Percentiles rank a stretch among this genome's conserved stretches.
These are phyloP conservation scores for Timandra comae DNA, from an alignment of 2,888 invertebrate species.

Conservation along the genomic window DNA sequence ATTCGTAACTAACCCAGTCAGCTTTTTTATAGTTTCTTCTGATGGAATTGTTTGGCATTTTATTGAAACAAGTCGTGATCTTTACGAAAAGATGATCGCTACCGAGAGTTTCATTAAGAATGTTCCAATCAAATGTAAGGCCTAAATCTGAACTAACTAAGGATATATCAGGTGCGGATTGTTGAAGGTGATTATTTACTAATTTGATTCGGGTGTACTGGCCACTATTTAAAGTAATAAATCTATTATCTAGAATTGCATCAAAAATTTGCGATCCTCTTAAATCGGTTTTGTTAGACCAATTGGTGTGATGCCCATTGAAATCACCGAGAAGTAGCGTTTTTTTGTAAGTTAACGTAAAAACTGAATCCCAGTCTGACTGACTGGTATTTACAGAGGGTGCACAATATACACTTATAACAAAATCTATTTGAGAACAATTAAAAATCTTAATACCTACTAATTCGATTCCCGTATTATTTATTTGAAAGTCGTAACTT, in stretches of 20 bases:
- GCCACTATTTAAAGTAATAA: slow-evolving; percentile 12
- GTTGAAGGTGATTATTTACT: slow-evolving; percentile 4
- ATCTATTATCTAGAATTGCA: too few species aligned
- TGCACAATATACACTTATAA: slow-evolving; percentile 16
- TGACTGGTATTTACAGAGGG: slow-evolving; percentile 6
- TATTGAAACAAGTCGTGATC: too few species aligned
- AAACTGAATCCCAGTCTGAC: slow-evolving; percentile 20
- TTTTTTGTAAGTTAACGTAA: too few species aligned
- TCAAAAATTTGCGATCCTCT: slow-evolving; percentile 8
- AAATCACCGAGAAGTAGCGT: slow-evolving; percentile 16
- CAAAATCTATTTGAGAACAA: slow-evolving; percentile 3
- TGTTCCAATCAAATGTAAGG: background rate
- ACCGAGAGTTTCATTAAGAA: background rate
- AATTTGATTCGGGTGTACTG: slow-evolving; percentile 12
- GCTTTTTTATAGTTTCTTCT: background rate
- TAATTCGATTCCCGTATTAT: slow-evolving; percentile 14
- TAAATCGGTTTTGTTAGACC: too few species aligned
- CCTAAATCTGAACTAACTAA: background rate
- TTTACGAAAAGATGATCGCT: background rate
- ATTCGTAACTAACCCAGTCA: background rate
- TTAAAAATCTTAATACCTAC: slow-evolving; percentile 6
- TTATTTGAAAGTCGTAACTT: background rate
- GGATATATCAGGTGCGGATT: background rate
- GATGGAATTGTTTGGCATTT: background rate
- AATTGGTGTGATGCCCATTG: slow-evolving; percentile 16